Evolutionary conservation across 1,140 invertebrate species (phyloP).

Genomic region (Zelostemma sp.): DNA sequence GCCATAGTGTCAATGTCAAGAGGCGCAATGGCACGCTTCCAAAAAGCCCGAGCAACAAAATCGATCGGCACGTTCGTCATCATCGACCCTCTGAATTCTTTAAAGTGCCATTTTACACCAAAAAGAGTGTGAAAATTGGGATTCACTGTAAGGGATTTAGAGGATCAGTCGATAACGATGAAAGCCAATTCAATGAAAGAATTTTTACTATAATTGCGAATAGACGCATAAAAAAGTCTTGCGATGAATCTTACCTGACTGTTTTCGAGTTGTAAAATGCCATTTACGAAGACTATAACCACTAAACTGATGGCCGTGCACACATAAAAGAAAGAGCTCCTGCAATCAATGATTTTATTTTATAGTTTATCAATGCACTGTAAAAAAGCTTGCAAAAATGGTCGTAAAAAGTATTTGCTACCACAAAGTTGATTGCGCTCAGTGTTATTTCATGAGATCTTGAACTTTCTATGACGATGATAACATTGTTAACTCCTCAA

Average conservation of each 20-base stretch:
- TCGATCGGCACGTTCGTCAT: slow-evolving; percentile 45
- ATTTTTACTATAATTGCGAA: slow-evolving; percentile 19
- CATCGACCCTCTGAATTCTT: too few relatives aligned
- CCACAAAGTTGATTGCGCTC: too few relatives aligned
- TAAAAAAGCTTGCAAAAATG: too few relatives aligned
- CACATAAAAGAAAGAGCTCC: slow-evolving; percentile 58
- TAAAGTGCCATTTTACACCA: too few relatives aligned
- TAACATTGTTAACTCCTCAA: not conserved
- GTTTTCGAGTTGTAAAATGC: slow-evolving; percentile 62
- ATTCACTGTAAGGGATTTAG: too few relatives aligned
- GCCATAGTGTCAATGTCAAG: slow-evolving; percentile 55
- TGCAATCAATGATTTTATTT: slow-evolving; percentile 27
- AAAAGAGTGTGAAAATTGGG: too few relatives aligned
- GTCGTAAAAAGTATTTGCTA: too few relatives aligned
- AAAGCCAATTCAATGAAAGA: not conserved
- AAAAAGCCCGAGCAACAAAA: slow-evolving; percentile 44
- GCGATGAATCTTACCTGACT: slow-evolving; percentile 54
- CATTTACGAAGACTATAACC: slow-evolving; percentile 59
- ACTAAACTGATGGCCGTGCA: slow-evolving; percentile 55
- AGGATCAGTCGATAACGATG: not conserved
- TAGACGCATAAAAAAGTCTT: not conserved
- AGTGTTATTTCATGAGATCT: too few relatives aligned
- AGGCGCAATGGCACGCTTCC: slow-evolving; percentile 55
- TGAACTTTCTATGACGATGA: not conserved
- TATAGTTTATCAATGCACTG: too few relatives aligned